phyloP scores from a whole-genome alignment of 2,797 vertebrate genomes.

The Thalassophryne amazonica region DNA sequence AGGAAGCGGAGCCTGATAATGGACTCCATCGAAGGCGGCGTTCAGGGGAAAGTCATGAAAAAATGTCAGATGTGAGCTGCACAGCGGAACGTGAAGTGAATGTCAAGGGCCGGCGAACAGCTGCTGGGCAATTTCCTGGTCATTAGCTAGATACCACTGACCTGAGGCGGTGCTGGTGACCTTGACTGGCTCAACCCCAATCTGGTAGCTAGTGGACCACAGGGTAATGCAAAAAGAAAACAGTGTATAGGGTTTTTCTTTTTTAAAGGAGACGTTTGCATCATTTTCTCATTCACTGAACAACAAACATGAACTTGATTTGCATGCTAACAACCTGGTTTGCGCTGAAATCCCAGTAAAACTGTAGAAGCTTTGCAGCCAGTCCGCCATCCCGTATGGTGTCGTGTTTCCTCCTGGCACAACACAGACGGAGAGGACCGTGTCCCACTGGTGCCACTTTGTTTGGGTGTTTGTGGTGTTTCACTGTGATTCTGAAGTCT shows the following conservation, averaged over 20 bases:
- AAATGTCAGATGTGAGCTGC: conserved; percentile 51
- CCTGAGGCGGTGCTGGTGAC: conserved; percentile 8
- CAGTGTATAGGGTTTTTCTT: no score
- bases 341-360: conserved; percentile 31
- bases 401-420: conserved; percentile 33
- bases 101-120: conserved; percentile 29
- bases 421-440: conserved; percentile 41
- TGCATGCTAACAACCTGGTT: conserved; percentile 24
- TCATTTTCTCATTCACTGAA: conserved; percentile 9
- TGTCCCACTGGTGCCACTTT: conserved; percentile 38
- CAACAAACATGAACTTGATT: conserved; percentile 15
- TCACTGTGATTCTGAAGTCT: conserved; percentile 40
- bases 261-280: no score
- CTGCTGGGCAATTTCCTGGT: conserved; percentile 34
- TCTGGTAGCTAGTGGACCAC: background rate
- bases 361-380: conserved; percentile 23
- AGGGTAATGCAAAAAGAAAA: conserved; percentile 4
- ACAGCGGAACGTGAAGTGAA: conserved; percentile 19
- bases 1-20: background rate
- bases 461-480: conserved; percentile 39
- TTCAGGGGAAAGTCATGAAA: background rate
- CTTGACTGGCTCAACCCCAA: background rate
- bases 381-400: conserved; percentile 41
- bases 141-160: conserved; percentile 25
- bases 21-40: background rate